phyloP scores from a whole-genome alignment of 2,888 invertebrate genomes.

The Calameuta idolon region DNA sequence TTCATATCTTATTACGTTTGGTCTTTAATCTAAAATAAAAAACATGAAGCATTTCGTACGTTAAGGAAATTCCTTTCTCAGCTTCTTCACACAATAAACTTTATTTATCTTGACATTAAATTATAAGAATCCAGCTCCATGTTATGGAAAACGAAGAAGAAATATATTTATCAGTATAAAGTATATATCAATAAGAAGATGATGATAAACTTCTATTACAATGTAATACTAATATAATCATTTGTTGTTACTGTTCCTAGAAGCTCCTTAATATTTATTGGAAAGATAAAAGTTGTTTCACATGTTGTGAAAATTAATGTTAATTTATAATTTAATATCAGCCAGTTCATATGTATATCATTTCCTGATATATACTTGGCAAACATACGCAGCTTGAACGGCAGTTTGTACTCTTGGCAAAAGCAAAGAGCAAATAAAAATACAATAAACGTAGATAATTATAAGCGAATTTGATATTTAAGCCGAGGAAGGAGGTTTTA shows the following conservation, averaged over 20 bases:
- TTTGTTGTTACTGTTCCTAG: neutral
- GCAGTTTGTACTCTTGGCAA: neutral
- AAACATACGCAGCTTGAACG: neutral
- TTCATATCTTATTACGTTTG: neutral
- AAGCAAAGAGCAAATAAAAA: neutral
- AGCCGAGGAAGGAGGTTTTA: neutral
- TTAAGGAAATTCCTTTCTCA: neutral
- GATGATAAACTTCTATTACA: neutral
- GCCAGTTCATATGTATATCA: neutral
- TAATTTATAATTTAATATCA: neutral
- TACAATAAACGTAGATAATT: neutral
- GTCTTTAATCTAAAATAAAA: neutral
- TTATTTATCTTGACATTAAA: neutral
- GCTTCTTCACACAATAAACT: neutral
- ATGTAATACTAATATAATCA: neutral
- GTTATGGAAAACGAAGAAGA: neutral
- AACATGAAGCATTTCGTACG: neutral
- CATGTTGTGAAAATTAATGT: neutral
- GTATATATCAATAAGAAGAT: neutral
- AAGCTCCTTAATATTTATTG: neutral
- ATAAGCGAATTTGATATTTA: neutral
- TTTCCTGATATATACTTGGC: neutral
- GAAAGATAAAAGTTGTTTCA: neutral
- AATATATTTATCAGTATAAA: neutral
- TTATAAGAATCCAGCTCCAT: neutral